Base-by-base conservation (phyloP, 1,140 invertebrate genomes). In the Elymnias hypermnestra region DNA sequence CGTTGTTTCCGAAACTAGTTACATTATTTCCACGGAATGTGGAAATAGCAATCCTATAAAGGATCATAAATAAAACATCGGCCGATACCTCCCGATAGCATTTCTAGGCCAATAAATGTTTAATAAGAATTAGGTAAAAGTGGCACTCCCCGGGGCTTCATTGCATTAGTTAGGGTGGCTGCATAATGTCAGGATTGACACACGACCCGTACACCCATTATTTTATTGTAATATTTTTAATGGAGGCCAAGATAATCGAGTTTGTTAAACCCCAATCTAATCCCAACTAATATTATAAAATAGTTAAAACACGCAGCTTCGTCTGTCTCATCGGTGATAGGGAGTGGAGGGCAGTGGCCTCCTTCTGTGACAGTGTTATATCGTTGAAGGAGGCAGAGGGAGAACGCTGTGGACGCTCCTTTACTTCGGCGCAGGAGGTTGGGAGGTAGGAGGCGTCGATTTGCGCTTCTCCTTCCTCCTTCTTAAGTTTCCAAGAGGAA, bases 41-140 rank as follows among this genome's bases (percentile, higher is more conserved):
- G 54, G 63, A 63, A 76, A 69, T 73, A 70, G 62, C 69, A 79
- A 78, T 82, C 67, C 61, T 66, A 71, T 73, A 78, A 72, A 57
- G 61, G 68, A 58, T 67, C 54, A 81, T 84, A 83, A 83, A 84
- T 84, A 84, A 84, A 75, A 79, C 81, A 84, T 76, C 23, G 63
- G 37, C 53, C 61, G 58, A 71, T 72, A 70, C 63, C 66, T 69
- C 44, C 53, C 70, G 60, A 79, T 76, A 71, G 70, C 68, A 74
- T 65, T 77, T 73, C 73, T 81, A 77, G 81, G 78, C 65, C 73
- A 84, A 81, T 84, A 81, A 84, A 82, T 84, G 76, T 81, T 84
- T 82, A 78, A 82, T 84, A 76, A 67, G 76, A 81, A 82, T 82
- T 84, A 78, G 77, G 69, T 74, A 73, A 78, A 71, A 76, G 73